Evolutionary conservation across 2,113 vertebrate genomes (phyloP), one percentile per base, ranked within the genome.

Genomic region (Aptenodytes forsteri): DNA sequence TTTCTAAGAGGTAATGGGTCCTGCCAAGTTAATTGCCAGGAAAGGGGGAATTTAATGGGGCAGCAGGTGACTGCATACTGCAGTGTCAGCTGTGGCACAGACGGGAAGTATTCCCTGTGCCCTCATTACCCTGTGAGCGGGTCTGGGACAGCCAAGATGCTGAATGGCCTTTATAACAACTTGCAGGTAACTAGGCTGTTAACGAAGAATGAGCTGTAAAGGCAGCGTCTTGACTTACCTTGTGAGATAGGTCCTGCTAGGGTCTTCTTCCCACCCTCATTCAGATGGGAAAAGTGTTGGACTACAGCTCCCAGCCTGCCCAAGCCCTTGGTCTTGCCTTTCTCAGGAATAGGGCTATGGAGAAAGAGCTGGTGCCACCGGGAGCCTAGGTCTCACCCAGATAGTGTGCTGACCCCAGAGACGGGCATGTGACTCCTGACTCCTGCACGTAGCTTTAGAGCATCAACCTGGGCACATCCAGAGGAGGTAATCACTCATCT

Each of bases 271-370:
- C 34, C 21, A 22, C 32, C 5, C 27, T 67, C 16, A 32, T 67
- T 67, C 56, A 50, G 7, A 46, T 42, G 25, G 26, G 29, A 86
- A 58, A 71, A 71, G 10, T 21, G 10, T 20, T 85, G 26, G 54
- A 38, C 21, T 86, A 38, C 7, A 72, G 13, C 21, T 92, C 27
- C 21, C 21, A 75, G 12, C 5, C 27, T 82, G 16, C 18, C 29
- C 29, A 76, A 46, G 5, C 10, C 36, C 8, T 21, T 71, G 21
- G 34, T 34, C 18, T 54, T 52, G 9, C 16, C 18, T 82, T 75
- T 56, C 36, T 23, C 13, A 19, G n/a, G 42, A 80, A 15, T 3
- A 50, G 2, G 25, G 16, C 21, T 17, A 26, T 0, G 1, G 10
- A 23, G 16, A 77, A 80, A 15, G 40, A 58, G 7, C 15, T 90